These are phyloP conservation scores for Drosophila antonietae DNA, from an alignment of 2,888 invertebrate species.

Conservation along the genomic window DNA sequence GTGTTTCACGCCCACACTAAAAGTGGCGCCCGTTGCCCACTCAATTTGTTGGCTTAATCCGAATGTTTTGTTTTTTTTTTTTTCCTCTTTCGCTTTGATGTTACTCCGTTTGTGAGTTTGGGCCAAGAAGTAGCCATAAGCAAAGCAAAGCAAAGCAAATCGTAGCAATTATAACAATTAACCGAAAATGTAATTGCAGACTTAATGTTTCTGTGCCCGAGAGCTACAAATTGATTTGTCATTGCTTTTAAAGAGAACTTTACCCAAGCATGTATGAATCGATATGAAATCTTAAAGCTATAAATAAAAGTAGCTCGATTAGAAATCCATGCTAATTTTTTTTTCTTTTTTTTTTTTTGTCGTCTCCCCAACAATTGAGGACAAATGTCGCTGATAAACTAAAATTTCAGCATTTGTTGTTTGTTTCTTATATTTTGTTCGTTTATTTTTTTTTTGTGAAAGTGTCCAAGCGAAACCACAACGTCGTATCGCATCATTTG, in stretches of 20 bases:
- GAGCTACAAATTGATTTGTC: constrained; percentile 66
- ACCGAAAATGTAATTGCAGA: constrained; percentile 35
- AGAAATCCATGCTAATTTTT: constrained; percentile 60
- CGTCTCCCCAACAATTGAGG: constrained; percentile 45
- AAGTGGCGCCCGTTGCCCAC: constrained; percentile 5
- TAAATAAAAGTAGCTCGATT: constrained; percentile 21
- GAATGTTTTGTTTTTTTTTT: neutral
- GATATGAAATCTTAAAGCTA: constrained; percentile 1
- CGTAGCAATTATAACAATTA: constrained; percentile 51
- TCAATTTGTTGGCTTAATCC: constrained; percentile 1
- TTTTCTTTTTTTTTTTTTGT: neutral
- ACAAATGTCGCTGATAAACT: constrained; percentile 58
- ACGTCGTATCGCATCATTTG: constrained; percentile 8
- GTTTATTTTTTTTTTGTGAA: constrained; percentile 57
- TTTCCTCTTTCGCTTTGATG: constrained; percentile 12
- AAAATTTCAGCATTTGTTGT: constrained; percentile 27
- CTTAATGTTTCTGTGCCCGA: constrained; percentile 17
- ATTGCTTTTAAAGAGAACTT: constrained; percentile 48
- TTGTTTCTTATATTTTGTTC: constrained; percentile 7
- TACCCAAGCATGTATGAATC: neutral
- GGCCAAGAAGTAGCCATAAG: constrained; percentile 44
- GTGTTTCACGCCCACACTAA: neutral
- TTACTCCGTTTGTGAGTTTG: constrained; percentile 1
- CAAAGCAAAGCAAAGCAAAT: neutral
- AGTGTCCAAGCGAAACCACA: constrained; percentile 54